Evolutionary conservation across 2,888 invertebrate genomes (phyloP).

Genomic region (Helleia helle): DNA sequence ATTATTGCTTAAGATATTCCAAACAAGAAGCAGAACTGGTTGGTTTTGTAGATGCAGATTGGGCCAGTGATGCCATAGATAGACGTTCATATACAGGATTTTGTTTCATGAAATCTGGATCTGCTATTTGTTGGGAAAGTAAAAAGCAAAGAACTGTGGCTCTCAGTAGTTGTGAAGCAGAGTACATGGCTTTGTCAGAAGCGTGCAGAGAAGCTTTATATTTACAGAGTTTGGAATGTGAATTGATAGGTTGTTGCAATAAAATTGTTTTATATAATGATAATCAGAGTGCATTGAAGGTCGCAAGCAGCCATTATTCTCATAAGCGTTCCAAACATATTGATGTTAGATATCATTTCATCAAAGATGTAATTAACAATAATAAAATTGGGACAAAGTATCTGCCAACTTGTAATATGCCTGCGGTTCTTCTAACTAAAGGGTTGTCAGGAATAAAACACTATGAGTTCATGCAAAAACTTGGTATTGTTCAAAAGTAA

Average conservation of each 20-base stretch:
- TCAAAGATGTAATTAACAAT: too few relatives aligned
- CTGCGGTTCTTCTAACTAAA: too few relatives aligned
- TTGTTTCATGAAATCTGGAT: constrained; percentile 22
- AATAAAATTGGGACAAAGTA: too few relatives aligned
- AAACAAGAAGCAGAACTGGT: constrained; percentile 4
- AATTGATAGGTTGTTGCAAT: constrained; percentile 8
- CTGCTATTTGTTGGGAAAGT: constrained; percentile 26
- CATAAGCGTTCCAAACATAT: too few relatives aligned
- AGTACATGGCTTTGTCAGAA: constrained; percentile 9
- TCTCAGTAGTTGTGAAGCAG: constrained; percentile 23
- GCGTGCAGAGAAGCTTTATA: constrained; percentile 18
- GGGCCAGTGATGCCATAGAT: constrained; percentile 15
- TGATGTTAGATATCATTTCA: too few relatives aligned
- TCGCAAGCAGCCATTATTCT: background rate
- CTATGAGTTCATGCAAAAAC: too few relatives aligned
- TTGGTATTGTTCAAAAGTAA: too few relatives aligned
- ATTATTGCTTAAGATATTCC: constrained; percentile 9
- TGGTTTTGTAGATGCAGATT: constrained; percentile 20
- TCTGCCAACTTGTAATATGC: too few relatives aligned
- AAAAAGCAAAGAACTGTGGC: constrained; percentile 29
- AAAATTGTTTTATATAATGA: background rate
- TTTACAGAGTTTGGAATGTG: constrained; percentile 14
- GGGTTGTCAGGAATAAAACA: too few relatives aligned
- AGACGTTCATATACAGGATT: constrained; percentile 40
- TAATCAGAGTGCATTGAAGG: background rate